These are phyloP conservation scores for Micronisus gabar DNA, from an alignment of 2,113 vertebrate species.

Conservation along the genomic window DNA sequence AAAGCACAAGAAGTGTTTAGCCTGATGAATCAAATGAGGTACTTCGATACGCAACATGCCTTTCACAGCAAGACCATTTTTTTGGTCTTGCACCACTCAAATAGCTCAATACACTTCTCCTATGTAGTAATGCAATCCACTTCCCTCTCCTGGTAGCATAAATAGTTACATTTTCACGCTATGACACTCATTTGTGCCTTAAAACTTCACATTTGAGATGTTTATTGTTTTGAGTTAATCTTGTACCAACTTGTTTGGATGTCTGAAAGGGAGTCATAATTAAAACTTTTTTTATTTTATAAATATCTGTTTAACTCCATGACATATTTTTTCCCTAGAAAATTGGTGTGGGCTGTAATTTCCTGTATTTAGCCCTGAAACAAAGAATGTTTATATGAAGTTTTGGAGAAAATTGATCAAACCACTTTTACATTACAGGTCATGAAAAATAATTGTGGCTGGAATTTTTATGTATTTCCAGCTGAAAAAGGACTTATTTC, in stretches of 20 bases:
- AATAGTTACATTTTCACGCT: neutral
- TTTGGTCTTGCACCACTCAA: neutral
- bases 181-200: neutral
- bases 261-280: neutral
- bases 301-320: neutral
- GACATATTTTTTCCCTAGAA: neutral
- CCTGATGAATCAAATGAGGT: neutral
- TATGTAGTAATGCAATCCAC: neutral
- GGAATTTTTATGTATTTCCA: neutral
- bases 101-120: neutral
- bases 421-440: neutral
- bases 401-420: neutral
- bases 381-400: neutral
- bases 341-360: neutral
- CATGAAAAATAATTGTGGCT: neutral
- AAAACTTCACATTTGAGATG: neutral
- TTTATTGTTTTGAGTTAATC: neutral
- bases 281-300: neutral
- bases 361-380: neutral
- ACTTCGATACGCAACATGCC: fast-evolving
- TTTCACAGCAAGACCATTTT: neutral
- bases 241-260: neutral
- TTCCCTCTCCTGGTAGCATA: neutral
- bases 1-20: neutral
- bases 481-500: neutral